These are phyloP conservation scores for Eupithecia vulgata DNA, from an alignment of 2,888 invertebrate species.

Conservation along the genomic window DNA sequence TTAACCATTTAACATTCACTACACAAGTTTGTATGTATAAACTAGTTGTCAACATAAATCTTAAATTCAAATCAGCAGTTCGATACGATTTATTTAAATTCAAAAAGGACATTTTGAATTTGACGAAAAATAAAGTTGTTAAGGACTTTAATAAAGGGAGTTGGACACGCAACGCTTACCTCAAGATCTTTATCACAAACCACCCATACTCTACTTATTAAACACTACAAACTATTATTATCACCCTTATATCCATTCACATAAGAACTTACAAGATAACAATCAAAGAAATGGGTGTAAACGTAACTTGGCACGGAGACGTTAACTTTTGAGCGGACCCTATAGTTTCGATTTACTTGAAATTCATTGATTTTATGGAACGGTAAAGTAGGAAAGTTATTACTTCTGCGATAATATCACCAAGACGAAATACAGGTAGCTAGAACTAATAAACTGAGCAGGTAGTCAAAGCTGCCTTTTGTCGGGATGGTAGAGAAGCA, in stretches of 20 bases:
- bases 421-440: conserved; percentile 22
- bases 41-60: conserved; percentile 55
- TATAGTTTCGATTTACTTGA: conserved; percentile 41
- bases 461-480: conserved; percentile 10
- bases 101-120: conserved; percentile 60
- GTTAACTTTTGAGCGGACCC: conserved; percentile 61
- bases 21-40: conserved; percentile 10
- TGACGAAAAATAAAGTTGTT: conserved; percentile 78
- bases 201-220: conserved; percentile 59
- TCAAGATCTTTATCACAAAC: conserved; percentile 69
- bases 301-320: conserved; percentile 50
- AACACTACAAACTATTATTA: conserved; percentile 48
- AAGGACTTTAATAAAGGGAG: conserved; percentile 61
- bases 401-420: conserved; percentile 24
- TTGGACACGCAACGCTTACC: conserved; percentile 68
- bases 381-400: conserved; percentile 31
- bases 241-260: conserved; percentile 50
- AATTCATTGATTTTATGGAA: conserved; percentile 37
- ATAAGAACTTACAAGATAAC: conserved; percentile 34
- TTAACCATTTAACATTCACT: conserved; percentile 6
- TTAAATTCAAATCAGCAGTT: conserved; percentile 71
- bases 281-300: conserved; percentile 36
- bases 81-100: conserved; percentile 64
- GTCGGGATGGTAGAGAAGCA: neutral
- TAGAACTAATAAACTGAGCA: conserved; percentile 6